phyloP scores from a whole-genome alignment of 2,113 vertebrate species.

The Sinocyclocheilus maitianheensis region DNA sequence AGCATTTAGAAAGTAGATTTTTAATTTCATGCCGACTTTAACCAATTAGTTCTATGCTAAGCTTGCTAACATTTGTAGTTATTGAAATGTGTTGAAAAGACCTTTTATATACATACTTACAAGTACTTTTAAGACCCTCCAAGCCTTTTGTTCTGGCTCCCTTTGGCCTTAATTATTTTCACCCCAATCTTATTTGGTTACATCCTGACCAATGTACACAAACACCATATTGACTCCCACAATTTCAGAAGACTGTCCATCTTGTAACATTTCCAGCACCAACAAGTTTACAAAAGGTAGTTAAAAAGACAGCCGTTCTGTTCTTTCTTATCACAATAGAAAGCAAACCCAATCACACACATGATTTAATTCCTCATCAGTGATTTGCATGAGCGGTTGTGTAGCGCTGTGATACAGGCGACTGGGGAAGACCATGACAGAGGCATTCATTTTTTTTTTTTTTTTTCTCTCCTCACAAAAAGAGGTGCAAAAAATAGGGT shows the following conservation, averaged over 20 bases:
- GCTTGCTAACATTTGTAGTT: not conserved
- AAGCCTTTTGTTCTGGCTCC: not conserved
- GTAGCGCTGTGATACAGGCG: slow-evolving; percentile 15
- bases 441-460: slow-evolving; percentile 49
- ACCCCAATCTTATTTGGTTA: not conserved
- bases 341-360: slow-evolving; percentile 42
- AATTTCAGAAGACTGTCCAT: not conserved
- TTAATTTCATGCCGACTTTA: not conserved
- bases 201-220: not conserved
- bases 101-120: not conserved
- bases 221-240: not conserved
- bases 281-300: slow-evolving; percentile 36
- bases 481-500: slow-evolving; percentile 41
- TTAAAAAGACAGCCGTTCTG: not conserved
- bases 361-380: slow-evolving; percentile 55
- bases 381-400: slow-evolving; percentile 50
- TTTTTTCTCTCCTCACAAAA: slow-evolving; percentile 40
- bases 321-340: slow-evolving; percentile 39
- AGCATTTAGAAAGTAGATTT: not conserved
- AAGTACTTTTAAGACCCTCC: not conserved
- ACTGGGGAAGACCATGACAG: slow-evolving; percentile 23
- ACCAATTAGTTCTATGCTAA: too few species aligned
- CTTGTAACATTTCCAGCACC: slow-evolving; percentile 16
- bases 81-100: not conserved
- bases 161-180: not conserved